phyloP scores from a whole-genome alignment of 2,797 vertebrate genomes.

The Oryzias dopingdopingensis region DNA sequence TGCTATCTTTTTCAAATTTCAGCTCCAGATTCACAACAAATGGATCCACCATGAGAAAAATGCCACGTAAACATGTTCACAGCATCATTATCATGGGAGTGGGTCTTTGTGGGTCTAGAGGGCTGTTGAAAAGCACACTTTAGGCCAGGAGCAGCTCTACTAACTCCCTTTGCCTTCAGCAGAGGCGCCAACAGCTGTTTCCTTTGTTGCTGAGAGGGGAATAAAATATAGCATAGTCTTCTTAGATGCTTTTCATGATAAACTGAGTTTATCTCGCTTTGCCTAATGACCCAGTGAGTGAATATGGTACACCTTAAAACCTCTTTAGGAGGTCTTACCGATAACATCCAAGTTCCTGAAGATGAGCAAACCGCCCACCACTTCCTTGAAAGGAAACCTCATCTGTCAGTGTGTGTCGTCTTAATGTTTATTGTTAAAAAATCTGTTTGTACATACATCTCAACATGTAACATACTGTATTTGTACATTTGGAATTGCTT shows the following conservation, averaged over 20 bases:
- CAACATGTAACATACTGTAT: constrained; percentile 89
- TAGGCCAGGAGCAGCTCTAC: constrained; percentile 68
- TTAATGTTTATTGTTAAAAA: constrained; percentile 64
- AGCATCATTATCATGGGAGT: too few species aligned
- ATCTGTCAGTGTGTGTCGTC: constrained; percentile 33
- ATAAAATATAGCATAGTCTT: constrained; percentile 34
- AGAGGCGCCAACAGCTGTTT: constrained; percentile 48
- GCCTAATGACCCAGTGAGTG: constrained; percentile 47
- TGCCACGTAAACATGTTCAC: too few species aligned
- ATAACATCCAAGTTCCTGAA: constrained; percentile 34
- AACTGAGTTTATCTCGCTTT: constrained; percentile 40
- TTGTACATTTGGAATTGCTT: constrained; percentile 78
- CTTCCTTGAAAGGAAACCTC: constrained; percentile 24
- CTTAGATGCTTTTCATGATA: constrained; percentile 50
- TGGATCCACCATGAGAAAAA: too few species aligned
- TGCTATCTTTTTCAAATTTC: too few species aligned
- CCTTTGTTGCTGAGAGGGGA: constrained; percentile 41
- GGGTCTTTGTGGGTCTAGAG: constrained; percentile 8
- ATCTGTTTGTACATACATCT: constrained; percentile 84
- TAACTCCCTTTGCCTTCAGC: constrained; percentile 61
- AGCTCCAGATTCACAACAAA: too few species aligned
- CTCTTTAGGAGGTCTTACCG: constrained; percentile 33
- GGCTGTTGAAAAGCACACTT: constrained; percentile 55
- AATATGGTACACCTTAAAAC: constrained; percentile 63
- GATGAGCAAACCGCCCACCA: constrained; percentile 29